Evolutionary conservation across 2,888 invertebrate genomes (phyloP).

Genomic region (Trichopoda pennipes): DNA sequence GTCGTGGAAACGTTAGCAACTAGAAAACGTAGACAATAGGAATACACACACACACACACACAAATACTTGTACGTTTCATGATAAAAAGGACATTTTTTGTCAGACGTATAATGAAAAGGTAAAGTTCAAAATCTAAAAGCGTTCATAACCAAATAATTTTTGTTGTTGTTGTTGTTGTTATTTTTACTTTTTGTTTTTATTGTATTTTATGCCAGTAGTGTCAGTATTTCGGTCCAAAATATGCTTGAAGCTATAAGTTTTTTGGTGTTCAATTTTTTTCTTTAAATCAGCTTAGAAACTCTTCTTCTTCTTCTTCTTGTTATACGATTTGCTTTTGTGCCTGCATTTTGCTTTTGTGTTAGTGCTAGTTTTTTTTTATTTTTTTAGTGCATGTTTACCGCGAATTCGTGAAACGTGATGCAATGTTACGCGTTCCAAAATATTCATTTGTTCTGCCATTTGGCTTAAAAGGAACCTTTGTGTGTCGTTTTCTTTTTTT

Average conservation of each 20-base stretch:
- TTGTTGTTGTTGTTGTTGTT: slow-evolving; percentile 2
- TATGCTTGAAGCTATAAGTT: slow-evolving; percentile 42
- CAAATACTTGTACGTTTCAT: background rate
- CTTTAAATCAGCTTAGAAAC: slow-evolving; percentile 50
- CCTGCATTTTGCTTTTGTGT: background rate
- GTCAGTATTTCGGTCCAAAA: slow-evolving; percentile 53
- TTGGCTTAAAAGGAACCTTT: slow-evolving; percentile 38
- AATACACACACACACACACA: background rate
- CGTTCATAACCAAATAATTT: slow-evolving; percentile 50
- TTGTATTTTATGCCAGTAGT: slow-evolving; percentile 23
- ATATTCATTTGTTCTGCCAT: slow-evolving; percentile 62
- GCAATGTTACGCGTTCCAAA: slow-evolving; percentile 67
- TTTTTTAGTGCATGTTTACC: slow-evolving; percentile 60
- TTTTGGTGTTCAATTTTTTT: slow-evolving; percentile 25
- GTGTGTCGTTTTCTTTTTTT: background rate
- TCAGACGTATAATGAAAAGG: background rate
- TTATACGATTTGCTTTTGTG: slow-evolving; percentile 50
- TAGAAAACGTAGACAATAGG: slow-evolving; percentile 29
- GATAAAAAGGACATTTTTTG: slow-evolving; percentile 59
- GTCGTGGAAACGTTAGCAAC: slow-evolving; percentile 52
- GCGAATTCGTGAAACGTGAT: slow-evolving; percentile 69
- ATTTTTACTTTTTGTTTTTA: background rate
- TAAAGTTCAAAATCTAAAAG: slow-evolving; percentile 51
- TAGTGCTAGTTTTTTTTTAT: slow-evolving; percentile 29
- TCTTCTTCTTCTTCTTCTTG: slow-evolving; percentile 57